Evolutionary conservation across 2,113 vertebrate genomes (phyloP).

Genomic region (Lichenostomus cassidix): DNA sequence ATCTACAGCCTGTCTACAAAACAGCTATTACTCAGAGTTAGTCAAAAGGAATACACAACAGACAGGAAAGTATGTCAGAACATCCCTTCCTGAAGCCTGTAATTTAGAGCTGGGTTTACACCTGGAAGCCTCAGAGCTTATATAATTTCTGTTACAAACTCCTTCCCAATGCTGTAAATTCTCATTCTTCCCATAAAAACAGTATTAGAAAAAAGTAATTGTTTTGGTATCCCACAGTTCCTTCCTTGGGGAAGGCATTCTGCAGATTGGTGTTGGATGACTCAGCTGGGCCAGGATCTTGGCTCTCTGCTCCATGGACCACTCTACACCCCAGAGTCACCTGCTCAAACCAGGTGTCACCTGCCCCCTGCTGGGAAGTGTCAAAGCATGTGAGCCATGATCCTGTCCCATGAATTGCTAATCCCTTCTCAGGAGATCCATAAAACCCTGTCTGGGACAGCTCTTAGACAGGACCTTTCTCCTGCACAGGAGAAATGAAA

Average conservation of each 20-base stretch:
- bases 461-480: background rate
- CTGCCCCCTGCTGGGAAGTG: background rate
- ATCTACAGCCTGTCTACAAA: constrained; percentile 2
- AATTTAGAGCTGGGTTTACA: background rate
- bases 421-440: background rate
- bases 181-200: background rate
- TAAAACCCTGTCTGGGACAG: background rate
- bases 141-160: background rate
- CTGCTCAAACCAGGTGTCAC: background rate
- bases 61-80: background rate
- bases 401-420: background rate
- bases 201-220: rapidly evolving
- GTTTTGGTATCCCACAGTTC: background rate
- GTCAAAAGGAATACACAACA: background rate
- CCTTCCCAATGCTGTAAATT: background rate
- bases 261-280: background rate
- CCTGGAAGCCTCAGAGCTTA: background rate
- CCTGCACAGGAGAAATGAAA: background rate
- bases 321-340: background rate
- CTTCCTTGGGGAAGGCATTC: background rate
- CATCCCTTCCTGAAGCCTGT: background rate
- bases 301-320: background rate
- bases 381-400: rapidly evolving
- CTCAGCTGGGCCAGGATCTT: background rate
- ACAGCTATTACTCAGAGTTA: background rate